phyloP scores from a whole-genome alignment of 2,113 vertebrate genomes.

The Coryphaenoides rupestris region DNA sequence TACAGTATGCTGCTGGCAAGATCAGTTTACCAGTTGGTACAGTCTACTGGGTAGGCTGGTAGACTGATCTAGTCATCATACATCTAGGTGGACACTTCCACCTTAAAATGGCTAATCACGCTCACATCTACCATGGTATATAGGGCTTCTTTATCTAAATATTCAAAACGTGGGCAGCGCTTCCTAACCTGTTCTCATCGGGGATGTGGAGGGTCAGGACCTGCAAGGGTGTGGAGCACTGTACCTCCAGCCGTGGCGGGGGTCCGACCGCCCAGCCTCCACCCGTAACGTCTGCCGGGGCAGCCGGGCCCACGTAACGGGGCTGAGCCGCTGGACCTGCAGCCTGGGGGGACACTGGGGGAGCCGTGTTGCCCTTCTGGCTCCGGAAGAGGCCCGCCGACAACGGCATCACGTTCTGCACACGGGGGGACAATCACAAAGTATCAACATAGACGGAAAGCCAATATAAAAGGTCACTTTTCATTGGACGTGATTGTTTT shows the following conservation, averaged over 20 bases:
- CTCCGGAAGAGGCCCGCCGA: conserved; percentile 90
- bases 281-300: conserved; percentile 81
- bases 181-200: conserved; percentile 84
- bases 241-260: conserved; percentile 86
- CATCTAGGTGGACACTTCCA: too few relatives aligned
- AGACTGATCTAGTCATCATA: too few relatives aligned
- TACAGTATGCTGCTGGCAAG: too few relatives aligned
- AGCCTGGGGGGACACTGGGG: conserved; percentile 90
- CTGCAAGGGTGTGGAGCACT: conserved; percentile 81
- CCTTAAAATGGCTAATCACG: too few relatives aligned
- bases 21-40: too few relatives aligned
- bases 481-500: too few relatives aligned
- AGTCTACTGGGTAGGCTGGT: too few relatives aligned
- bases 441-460: background rate
- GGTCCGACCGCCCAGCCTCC: conserved; percentile 77
- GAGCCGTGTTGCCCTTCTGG: conserved; percentile 78
- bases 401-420: conserved; percentile 88
- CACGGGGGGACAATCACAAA: conserved; percentile 3
- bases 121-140: background rate
- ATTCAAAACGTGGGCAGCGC: background rate
- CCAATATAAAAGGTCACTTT: too few relatives aligned
- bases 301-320: conserved; percentile 83
- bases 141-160: too few relatives aligned
- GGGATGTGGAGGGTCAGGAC: conserved; percentile 91
- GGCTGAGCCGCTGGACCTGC: conserved; percentile 83